Base-by-base conservation (phyloP, 2,113 vertebrate species). In the Myxocyprinus asiaticus region DNA sequence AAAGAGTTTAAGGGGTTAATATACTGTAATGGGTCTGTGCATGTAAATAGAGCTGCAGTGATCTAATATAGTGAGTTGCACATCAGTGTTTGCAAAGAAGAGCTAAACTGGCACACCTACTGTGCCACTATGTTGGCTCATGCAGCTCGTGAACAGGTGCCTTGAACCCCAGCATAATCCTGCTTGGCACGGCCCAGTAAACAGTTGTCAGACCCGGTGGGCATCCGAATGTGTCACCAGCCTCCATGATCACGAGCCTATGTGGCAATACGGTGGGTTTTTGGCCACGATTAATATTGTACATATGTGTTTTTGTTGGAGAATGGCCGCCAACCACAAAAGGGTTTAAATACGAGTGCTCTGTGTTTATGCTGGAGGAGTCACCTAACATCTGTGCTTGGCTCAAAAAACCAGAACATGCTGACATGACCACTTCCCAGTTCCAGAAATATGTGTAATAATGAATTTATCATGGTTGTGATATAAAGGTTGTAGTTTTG, bases 351-450 rank as follows among this genome's bases (percentile, higher is more conserved):
- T 43, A 67, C 55, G 50, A 53, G 15, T 79, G 77, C 77, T 67
- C 45, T 71, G 51, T 77, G 22, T 33, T 33, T 33, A 33, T 33
- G 81, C 86, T 81, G 88, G 86, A 72, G 85, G 87, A 86, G 88
- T 89, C 80, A 85, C 79, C 75, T 81, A 84, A 87, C 91, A 90
- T 92, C 89, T 92, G 90, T 59, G 85, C 88, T 81, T 89, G 88
- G 89, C 86, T 88, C 79, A 85, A 91, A 85, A 85, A 91, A 86
- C 67, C 85, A 42, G 6, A 48, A 84, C 75, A 45, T 7, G 33
- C 62, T 78, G 80, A 72, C 89, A 89, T 82, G 86, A 88, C 81
- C 88, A 78, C 85, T 80, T 84, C 86, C 81, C 88, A 78, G 86
- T 80, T 84, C 87, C 58, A 86, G 85, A 85, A 88, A 85, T 84